Base-by-base conservation (phyloP, 1,140 invertebrate genomes). In the Agrypnia vestita region DNA sequence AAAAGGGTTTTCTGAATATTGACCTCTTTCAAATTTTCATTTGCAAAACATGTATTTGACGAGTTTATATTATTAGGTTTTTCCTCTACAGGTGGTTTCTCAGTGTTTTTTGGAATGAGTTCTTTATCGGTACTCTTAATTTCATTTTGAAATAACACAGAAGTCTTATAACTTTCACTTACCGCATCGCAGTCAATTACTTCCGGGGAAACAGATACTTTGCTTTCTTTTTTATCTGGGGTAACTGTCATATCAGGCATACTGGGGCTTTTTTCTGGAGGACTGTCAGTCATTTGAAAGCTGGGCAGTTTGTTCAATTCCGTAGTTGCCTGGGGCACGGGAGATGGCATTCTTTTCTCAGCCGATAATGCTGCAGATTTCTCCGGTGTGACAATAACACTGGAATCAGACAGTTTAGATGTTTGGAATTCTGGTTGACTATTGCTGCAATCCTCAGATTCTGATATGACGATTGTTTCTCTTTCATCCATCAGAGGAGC, bases 401-500 rank as follows among this genome's bases (percentile, higher is more conserved):
- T 75, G 4, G 51, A 76, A 49, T 82, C 75, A 3, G 15, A 8
- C 64, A 56, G 79, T 44, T 76, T 55, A n/a, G 56, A 15, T 19
- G n/a, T 49, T 49, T 64, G 69, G 25, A 78, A 79, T 72, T 83
- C 82, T 46, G 49, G n/a, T 61, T 80, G 82, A 51, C 82, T 80
- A 62, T 82, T 82, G 19, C 89, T 89, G 74, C 88, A 89, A 76
- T 90, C 88, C 83, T 90, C 89, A 43, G 89, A 89, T 84, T 90
- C 89, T 3, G 89, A 89, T 84, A 90, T 90, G 15, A 89, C 84
- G 35, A 90, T 90, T 9, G 89, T 89, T 67, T 90, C 89, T 84
- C 89, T 89, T 77, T 89, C 88, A 75, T 89, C 88, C 1, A 86
- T 43, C 25, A 71, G 49, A 4, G 35, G 67, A 7, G 67, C 35